Evolutionary conservation across 2,888 invertebrate species (phyloP), one percentile per base, ranked within the genome.

Genomic region (Chrysotoxum bicinctum): DNA sequence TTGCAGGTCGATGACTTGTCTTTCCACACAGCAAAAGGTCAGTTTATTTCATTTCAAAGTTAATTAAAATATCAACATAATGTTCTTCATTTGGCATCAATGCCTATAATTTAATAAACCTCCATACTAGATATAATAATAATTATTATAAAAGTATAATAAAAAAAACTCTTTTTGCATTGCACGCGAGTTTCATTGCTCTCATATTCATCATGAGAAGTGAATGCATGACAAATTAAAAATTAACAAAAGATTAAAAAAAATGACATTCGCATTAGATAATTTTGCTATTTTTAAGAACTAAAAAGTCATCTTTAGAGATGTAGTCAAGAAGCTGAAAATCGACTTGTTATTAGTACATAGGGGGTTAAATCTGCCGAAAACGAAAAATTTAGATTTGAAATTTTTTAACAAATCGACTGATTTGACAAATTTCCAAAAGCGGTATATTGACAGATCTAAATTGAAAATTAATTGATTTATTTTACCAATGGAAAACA

Each of bases 61-160:
- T 79, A 84, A 84, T 84, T 84, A 84, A 75, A 79, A 79, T 52
- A 80, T 84, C 80, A 80, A 80, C 68, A 60, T 58, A 45, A 72
- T 75, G 66, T 45, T 70, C 16, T 50, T 66, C 74, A 70, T 50
- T 58, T 73, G 58, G 50, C 60, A 64, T 75, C 70, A 58, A 56
- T 35, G 74, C 72, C 66, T 80, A 76, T 84, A 84, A 76, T 84
- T 84, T 80, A 76, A 80, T 84, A 80, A 60, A 56, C 58, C 66
- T 52, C 58, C 45, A 83, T 48, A 16, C 62, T 35, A n/a, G n/a
- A n/a, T n/a, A 35, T 58, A 14, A 26, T 26, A 68, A 60, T 32
- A 73, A 75, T 19, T 62, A 68, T 35, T 68, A 50, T 32, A 66
- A 83, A 56, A 77, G 9, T 64, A 74, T 50, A 21, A 66, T 30